phyloP scores from a whole-genome alignment of 2,113 vertebrate genomes.

The Prunella fulvescens region DNA sequence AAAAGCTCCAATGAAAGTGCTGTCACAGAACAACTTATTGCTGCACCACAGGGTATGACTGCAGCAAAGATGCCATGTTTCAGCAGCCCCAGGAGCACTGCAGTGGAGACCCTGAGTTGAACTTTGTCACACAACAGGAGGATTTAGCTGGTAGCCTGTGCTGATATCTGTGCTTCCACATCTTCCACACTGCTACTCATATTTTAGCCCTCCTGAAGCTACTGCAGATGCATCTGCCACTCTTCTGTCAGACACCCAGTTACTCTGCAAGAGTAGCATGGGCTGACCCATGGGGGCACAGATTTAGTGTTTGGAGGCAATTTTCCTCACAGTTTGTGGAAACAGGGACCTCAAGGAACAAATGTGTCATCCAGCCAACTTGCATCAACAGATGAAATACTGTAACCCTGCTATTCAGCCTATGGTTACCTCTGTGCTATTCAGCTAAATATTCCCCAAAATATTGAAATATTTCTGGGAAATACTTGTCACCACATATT shows the following conservation, averaged over 20 bases:
- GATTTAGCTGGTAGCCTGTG: not conserved
- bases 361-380: not conserved
- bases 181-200: not conserved
- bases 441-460: not conserved
- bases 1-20: not conserved
- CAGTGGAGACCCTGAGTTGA: not conserved
- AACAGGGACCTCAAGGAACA: not conserved
- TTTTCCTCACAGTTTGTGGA: not conserved
- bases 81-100: not conserved
- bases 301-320: not conserved
- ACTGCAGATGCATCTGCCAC: not conserved
- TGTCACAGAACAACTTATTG: not conserved
- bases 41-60: not conserved
- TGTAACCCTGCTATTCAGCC: not conserved
- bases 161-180: not conserved
- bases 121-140: not conserved
- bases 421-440: not conserved
- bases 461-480: not conserved
- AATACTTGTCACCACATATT: not conserved
- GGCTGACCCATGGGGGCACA: not conserved
- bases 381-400: not conserved
- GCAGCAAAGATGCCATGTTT: not conserved
- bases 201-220: not conserved
- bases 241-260: not conserved
- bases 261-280: not conserved